Conservation (phyloP, 1,140 invertebrate genomes). For the Euura saliciscinereae region DNA sequence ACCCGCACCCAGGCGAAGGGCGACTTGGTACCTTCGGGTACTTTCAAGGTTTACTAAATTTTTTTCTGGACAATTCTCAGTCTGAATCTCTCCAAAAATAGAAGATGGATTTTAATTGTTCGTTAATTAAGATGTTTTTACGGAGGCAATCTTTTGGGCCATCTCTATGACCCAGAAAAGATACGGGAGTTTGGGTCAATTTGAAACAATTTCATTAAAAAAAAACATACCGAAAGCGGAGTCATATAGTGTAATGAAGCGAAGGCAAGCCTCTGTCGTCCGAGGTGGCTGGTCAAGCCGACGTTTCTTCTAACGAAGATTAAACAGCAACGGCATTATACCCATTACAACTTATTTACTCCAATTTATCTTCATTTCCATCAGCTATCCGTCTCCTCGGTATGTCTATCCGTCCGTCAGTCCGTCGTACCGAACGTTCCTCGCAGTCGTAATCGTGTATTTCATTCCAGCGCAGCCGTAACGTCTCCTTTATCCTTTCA, state of each 20-base stretch:
- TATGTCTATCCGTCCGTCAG: conserved; percentile 1
- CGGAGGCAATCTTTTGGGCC: no score
- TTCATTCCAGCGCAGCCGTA: background rate
- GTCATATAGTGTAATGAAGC: background rate
- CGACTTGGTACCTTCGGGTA: no score
- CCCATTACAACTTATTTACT: conserved; percentile 46
- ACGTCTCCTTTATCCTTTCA: background rate
- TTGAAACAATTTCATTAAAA: background rate
- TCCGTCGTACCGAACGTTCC: background rate
- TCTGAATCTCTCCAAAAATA: conserved; percentile 9
- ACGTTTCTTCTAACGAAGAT: conserved; percentile 28
- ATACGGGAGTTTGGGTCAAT: background rate
- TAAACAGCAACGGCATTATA: conserved; percentile 44
- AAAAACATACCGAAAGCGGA: background rate
- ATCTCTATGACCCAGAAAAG: background rate
- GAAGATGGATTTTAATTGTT: no score
- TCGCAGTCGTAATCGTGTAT: conserved; percentile 4
- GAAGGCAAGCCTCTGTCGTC: background rate
- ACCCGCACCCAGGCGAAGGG: no score
- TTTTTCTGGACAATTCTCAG: background rate
- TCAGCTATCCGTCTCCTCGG: conserved; percentile 25
- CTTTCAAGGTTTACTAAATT: background rate
- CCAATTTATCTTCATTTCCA: conserved; percentile 46
- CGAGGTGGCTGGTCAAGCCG: background rate
- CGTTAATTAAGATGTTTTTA: no score